A percentile compares a stretch with the other conserved stretches of the same genome.
These are phyloP conservation scores for Aselliscus stoliczkanus DNA, from an alignment of 2,797 vertebrate genomes.

Conservation along the genomic window DNA sequence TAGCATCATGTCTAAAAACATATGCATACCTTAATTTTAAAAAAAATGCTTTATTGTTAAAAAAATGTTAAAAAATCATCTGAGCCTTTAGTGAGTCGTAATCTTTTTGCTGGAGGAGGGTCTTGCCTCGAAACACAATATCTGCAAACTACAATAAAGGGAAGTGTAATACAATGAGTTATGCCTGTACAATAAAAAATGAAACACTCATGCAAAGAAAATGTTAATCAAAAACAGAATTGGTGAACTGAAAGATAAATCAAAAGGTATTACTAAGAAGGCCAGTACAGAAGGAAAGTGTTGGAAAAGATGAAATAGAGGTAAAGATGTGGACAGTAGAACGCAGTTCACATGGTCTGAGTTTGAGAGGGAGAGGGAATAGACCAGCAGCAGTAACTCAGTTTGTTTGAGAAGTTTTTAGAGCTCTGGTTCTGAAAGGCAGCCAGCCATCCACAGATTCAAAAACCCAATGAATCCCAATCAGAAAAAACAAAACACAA, in stretches of 20 bases:
- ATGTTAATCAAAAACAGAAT: not conserved
- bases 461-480: not conserved
- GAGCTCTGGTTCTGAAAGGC: not conserved
- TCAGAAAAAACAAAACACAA: not conserved
- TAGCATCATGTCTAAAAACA: not conserved
- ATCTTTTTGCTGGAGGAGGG: not conserved
- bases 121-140: not conserved
- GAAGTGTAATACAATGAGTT: not conserved
- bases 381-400: too few species aligned
- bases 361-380: too few species aligned
- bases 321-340: not conserved
- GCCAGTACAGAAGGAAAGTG: not conserved
- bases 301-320: not conserved
- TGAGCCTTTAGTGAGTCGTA: not conserved
- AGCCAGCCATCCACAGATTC: not conserved
- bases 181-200: not conserved
- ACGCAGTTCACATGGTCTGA: rapidly evolving
- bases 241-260: not conserved
- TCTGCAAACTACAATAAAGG: not conserved
- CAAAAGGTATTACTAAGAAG: not conserved
- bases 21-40: not conserved
- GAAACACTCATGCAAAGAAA: not conserved
- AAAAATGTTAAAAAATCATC: not conserved
- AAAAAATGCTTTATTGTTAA: not conserved
- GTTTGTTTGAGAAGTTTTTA: not conserved